Base-by-base conservation (phyloP, 1,140 invertebrate genomes). In the Apis florea region DNA sequence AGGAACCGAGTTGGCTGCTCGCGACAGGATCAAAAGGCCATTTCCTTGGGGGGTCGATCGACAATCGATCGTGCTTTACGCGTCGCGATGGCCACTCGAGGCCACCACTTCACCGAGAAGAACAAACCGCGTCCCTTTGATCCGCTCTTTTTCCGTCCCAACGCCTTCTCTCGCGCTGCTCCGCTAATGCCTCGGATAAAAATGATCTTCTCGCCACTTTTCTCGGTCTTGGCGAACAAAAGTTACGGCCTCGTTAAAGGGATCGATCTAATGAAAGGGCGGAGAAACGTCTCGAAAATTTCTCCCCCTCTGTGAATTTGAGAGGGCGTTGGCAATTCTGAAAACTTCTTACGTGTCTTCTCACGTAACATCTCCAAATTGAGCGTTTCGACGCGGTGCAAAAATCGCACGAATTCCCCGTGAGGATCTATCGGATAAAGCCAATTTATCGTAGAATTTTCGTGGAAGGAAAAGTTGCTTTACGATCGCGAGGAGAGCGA, bases 21-120 rank as follows among this genome's bases (percentile, higher is more conserved):
- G 49, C 77, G 69, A 79, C 66, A 85, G 75, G 70, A 85, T 85
- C 75, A 61, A 40, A 70, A 69, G 49, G 71, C 70, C 58, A 64
- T 85, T 84, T 79, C 69, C 69, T 59, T 54, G 58, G 59, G 77
- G 31, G 66, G 24, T 68, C 66, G 47, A 0, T 19, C 47, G 15
- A 31, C 53, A 79, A 74, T 58, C 63, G 63, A 79, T 74, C 69
- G 54, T 63, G 66, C 78, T 70, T 31, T 82, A 78, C 68, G 54
- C 78, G 66, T 64, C 51, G 31, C 66, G 64, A 79, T 61, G 31
- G 77, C 59, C 78, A 59, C 76, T 83, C 51, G 24, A 78, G 49
- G 64, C 51, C 64, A 53, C 51, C 64, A 53, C 59, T 83, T 49
- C 19, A 19, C 8, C 0, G 17, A 40, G 54, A 73, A n/a, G n/a